Evolutionary conservation across 2,888 invertebrate genomes (phyloP).

Genomic region (Brachyptera putata): DNA sequence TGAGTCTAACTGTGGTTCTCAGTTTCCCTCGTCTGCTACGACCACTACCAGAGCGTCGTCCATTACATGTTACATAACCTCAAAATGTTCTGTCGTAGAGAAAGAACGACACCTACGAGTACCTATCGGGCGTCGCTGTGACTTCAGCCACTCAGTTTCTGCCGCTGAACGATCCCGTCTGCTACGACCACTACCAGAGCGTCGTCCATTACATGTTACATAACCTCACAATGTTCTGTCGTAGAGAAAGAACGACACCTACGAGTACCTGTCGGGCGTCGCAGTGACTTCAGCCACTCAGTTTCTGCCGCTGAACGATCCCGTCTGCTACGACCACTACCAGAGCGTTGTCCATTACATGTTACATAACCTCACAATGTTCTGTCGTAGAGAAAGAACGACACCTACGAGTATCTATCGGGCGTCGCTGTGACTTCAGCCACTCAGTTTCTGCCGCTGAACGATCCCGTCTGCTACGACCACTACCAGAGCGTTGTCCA

Average conservation of each 20-base stretch:
- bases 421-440: slow-evolving; percentile 78
- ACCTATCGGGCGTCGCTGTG: slow-evolving; percentile 78
- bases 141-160: slow-evolving; percentile 78
- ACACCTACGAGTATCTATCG: slow-evolving; percentile 79
- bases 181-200: slow-evolving; percentile 61
- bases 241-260: slow-evolving; percentile 73
- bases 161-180: slow-evolving; percentile 67
- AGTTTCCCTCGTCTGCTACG: slow-evolving; percentile 63
- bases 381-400: slow-evolving; percentile 67
- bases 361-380: too few species aligned
- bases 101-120: slow-evolving; percentile 78
- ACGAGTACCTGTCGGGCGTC: slow-evolving; percentile 81
- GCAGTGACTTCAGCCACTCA: slow-evolving; percentile 75
- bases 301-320: slow-evolving; percentile 69
- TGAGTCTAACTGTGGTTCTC: too few species aligned
- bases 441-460: slow-evolving; percentile 74
- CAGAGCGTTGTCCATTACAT: slow-evolving; percentile 73
- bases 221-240: too few species aligned
- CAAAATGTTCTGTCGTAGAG: too few species aligned
- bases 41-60: slow-evolving; percentile 64
- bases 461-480: slow-evolving; percentile 65
- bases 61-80: too few species aligned
- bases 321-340: slow-evolving; percentile 64
- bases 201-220: slow-evolving; percentile 82
- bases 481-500: slow-evolving; percentile 69